Percentiles rank a stretch among this genome's conserved stretches.
phyloP scores from a whole-genome alignment of 2,113 vertebrate species.

The Prinia subflava region DNA sequence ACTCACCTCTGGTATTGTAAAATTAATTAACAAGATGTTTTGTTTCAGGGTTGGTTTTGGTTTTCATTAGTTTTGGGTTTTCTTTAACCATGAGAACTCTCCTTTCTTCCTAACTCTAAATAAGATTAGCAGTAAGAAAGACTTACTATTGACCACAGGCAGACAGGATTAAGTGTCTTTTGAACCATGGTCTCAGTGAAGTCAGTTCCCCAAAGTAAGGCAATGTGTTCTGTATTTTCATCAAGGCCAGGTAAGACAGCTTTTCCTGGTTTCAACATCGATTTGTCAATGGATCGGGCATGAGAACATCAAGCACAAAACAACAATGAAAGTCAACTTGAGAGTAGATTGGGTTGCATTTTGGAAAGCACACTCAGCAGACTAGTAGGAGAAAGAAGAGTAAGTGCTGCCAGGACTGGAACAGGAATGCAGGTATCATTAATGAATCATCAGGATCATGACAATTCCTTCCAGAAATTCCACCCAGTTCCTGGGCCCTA shows the following conservation, averaged over 20 bases:
- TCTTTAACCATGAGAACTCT: not conserved
- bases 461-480: conserved; percentile 12
- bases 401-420: not conserved
- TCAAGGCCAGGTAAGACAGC: not conserved
- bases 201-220: not conserved
- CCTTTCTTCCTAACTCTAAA: not conserved
- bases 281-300: not conserved
- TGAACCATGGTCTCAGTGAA: not conserved
- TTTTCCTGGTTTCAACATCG: not conserved
- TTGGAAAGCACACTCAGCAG: not conserved
- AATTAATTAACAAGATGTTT: not conserved
- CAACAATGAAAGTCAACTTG: not conserved
- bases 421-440: not conserved
- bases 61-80: rapidly evolving
- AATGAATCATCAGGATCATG: not conserved
- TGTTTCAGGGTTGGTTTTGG: not conserved
- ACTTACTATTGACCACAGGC: not conserved
- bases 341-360: not conserved
- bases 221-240: not conserved
- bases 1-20: no score
- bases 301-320: not conserved
- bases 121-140: not conserved
- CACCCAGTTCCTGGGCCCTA: not conserved
- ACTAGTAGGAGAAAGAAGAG: not conserved
- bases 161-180: not conserved